phyloP scores from a whole-genome alignment of 1,140 invertebrate species.

The Fopius arisanus region DNA sequence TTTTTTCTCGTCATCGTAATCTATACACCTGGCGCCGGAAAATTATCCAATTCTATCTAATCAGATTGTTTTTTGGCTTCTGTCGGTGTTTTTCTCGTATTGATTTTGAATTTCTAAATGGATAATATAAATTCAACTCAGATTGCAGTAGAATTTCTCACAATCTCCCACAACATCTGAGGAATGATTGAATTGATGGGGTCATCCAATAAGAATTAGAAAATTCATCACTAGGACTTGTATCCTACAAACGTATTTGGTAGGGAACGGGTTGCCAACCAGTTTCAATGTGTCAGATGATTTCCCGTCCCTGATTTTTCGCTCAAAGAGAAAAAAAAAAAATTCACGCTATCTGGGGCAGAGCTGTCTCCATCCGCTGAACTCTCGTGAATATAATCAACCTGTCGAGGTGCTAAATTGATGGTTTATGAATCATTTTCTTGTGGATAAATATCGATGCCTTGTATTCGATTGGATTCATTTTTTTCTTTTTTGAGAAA shows the following conservation, averaged over 20 bases:
- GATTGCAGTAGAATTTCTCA: too few species aligned
- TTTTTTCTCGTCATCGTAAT: not conserved
- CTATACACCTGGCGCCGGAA: not conserved
- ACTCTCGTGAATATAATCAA: not conserved
- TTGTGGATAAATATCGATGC: not conserved
- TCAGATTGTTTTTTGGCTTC: not conserved
- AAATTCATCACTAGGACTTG: not conserved
- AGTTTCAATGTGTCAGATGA: not conserved
- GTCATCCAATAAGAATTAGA: not conserved
- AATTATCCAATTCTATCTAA: not conserved
- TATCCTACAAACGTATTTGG: not conserved
- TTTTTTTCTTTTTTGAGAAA: too few species aligned
- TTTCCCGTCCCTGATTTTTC: slow-evolving; percentile 9
- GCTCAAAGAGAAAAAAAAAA: not conserved
- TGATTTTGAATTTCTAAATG: too few species aligned
- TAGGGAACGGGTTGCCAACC: not conserved
- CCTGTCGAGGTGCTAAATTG: not conserved
- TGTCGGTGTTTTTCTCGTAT: not conserved
- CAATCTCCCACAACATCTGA: not conserved
- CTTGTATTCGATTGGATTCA: too few species aligned
- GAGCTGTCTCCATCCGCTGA: not conserved
- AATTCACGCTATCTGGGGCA: not conserved
- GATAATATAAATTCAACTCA: too few species aligned
- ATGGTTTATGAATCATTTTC: not conserved
- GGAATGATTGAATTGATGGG: too few species aligned